These are phyloP conservation scores for Anoplophora glabripennis DNA, from an alignment of 1,140 invertebrate species.

Conservation along the genomic window DNA sequence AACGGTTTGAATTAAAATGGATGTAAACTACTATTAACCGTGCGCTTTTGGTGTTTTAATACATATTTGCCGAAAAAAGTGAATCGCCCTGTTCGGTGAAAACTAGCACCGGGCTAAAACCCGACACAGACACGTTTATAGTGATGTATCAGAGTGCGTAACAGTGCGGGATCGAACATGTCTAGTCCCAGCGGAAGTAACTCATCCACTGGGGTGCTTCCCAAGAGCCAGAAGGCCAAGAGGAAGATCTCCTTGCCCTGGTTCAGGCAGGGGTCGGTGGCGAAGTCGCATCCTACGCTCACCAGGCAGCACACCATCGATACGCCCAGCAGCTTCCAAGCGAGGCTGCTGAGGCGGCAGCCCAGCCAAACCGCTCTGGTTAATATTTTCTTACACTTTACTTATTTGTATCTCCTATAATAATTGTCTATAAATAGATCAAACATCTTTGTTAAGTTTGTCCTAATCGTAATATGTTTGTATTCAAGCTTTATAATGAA, in stretches of 20 bases:
- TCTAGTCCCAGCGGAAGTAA: conserved; percentile 26
- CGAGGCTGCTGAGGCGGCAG: conserved; percentile 60
- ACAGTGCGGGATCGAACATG: background rate
- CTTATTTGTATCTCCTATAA: no score
- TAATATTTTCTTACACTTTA: no score
- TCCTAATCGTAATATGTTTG: no score
- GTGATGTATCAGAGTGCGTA: no score
- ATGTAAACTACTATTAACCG: no score
- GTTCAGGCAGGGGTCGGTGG: conserved; percentile 77
- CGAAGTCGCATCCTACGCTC: conserved; percentile 65
- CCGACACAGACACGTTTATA: no score
- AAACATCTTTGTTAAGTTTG: no score
- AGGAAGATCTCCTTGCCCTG: conserved; percentile 86
- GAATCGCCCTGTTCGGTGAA: background rate
- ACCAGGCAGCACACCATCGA: conserved; percentile 86
- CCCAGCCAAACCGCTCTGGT: conserved; percentile 53
- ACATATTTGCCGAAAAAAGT: background rate
- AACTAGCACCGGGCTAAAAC: background rate
- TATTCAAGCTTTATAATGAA: no score
- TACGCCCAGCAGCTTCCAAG: conserved; percentile 78
- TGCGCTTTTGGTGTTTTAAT: no score
- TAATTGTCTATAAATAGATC: no score
- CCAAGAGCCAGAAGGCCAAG: conserved; percentile 61
- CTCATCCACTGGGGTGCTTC: conserved; percentile 51
- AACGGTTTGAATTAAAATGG: no score